phyloP scores from a whole-genome alignment of 2,888 invertebrate species.

The Eupelmus urozonus region DNA sequence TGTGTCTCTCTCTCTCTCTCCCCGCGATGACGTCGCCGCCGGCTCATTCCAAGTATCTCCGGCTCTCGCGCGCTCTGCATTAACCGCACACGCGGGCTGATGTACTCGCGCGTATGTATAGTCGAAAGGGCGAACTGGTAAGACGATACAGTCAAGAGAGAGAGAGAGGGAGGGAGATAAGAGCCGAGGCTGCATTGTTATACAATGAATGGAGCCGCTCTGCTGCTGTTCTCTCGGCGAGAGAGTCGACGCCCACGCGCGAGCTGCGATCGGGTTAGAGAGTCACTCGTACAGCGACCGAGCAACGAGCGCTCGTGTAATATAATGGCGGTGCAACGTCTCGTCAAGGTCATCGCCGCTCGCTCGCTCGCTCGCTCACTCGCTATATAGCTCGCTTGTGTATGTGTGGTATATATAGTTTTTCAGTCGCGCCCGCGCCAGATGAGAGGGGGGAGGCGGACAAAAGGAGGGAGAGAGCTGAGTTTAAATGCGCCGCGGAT shows the following conservation, averaged over 20 bases:
- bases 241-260: slow-evolving; percentile 29
- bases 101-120: background rate
- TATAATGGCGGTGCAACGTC: slow-evolving; percentile 18
- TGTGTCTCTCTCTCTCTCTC: no score
- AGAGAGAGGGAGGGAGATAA: background rate
- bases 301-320: background rate
- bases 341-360: slow-evolving; percentile 23
- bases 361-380: no score
- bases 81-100: background rate
- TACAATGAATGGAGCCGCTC: slow-evolving; percentile 29
- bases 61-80: no score
- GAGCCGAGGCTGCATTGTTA: slow-evolving; percentile 30
- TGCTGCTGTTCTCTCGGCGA: background rate
- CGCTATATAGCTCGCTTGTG: background rate
- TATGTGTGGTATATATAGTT: background rate
- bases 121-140: background rate
- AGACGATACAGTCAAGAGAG: background rate
- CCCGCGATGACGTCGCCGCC: slow-evolving; percentile 7
- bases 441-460: background rate
- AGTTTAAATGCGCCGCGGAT: background rate
- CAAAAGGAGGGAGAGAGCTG: background rate
- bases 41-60: background rate
- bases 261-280: slow-evolving; percentile 49
- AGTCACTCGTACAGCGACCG: slow-evolving; percentile 52
- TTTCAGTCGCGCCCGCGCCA: background rate